Evolutionary conservation across 2,888 invertebrate genomes (phyloP), one percentile per base, ranked within the genome.

Genomic region (Drosophila yooni): DNA sequence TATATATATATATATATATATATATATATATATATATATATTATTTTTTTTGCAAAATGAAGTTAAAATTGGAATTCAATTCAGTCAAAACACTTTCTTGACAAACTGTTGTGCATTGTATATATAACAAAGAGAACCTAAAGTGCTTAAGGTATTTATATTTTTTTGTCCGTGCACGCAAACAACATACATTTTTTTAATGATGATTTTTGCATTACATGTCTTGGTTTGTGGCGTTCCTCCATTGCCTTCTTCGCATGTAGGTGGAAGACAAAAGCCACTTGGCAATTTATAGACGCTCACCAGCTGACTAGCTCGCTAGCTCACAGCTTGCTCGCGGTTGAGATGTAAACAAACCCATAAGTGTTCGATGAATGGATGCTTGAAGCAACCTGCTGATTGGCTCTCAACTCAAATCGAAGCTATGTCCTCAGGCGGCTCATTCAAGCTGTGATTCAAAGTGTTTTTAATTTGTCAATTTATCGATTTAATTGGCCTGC

Each of bases 331-430:
- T 36, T n/a, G 25, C 52, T 8, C 21, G 36, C 58, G 40, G 62
- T 58, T 64, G 54, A 76, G 68, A 69, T 79, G 78, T 79, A 79
- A 79, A 79, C 78, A 79, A 79, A 79, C 72, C 43, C 48, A 68
- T 56, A 63, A 78, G 72, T 76, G 76, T 64, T 75, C 67, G 64
- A 67, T 71, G 64, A 70, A 65, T 74, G 51, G 54, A 46, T 54
- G 48, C 25, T 40, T 57, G 40, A 40, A 31, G 25, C 56, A 57
- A 69, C 62, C 67, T 65, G 78, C 52, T 64, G 60, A 48, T 64
- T 78, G 60, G 58, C 76, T 65, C 69, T 62, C 51, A 34, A 21
- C 61, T 59, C 61, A 46, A 75, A 52, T 25, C 54, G 54, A 54
- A 53, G 38, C 43, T n/a, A 18, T 51, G 31, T 51, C 77, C 79